Conservation (phyloP, 1,140 invertebrate genomes). For the Drosophila arawakana region DNA sequence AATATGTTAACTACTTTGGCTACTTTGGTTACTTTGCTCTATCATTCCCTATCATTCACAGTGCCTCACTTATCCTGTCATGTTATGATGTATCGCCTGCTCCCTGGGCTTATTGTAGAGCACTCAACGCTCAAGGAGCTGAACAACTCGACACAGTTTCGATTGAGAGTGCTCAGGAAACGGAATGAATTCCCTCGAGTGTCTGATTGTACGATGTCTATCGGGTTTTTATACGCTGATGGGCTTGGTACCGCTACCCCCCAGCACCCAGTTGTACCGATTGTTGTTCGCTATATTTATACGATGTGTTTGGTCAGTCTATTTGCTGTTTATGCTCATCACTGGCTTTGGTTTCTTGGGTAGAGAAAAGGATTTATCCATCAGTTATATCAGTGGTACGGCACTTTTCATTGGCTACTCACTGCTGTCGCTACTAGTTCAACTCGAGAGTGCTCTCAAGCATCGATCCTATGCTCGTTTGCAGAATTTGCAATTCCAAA, state of each 20-base stretch:
- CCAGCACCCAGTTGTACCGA: background rate
- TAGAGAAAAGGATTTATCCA: background rate
- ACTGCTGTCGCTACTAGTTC: slow-evolving; percentile 39
- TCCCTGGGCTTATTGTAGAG: background rate
- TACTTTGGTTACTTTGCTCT: too few species aligned
- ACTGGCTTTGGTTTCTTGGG: background rate
- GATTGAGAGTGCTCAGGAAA: background rate
- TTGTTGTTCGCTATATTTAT: slow-evolving; percentile 31
- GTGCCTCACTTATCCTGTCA: slow-evolving; percentile 18
- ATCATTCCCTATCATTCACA: background rate
- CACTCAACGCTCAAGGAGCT: background rate
- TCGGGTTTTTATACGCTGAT: slow-evolving; percentile 33
- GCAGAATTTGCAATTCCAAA: slow-evolving; percentile 45
- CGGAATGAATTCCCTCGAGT: slow-evolving; percentile 56
- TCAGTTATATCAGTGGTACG: slow-evolving; percentile 38
- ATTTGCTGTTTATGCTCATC: slow-evolving; percentile 22
- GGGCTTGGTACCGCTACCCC: slow-evolving; percentile 51
- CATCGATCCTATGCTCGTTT: slow-evolving; percentile 27
- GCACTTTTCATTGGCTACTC: slow-evolving; percentile 40
- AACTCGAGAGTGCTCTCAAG: slow-evolving; percentile 53
- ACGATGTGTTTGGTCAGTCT: slow-evolving; percentile 51
- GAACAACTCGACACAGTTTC: slow-evolving; percentile 4
- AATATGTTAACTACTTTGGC: too few species aligned
- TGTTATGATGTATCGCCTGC: slow-evolving; percentile 24
- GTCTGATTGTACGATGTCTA: slow-evolving; percentile 40